A percentile compares a stretch with the other conserved stretches of the same genome.
These are phyloP conservation scores for Mercenaria mercenaria DNA, from an alignment of 1,140 invertebrate genomes.

Conservation along the genomic window DNA sequence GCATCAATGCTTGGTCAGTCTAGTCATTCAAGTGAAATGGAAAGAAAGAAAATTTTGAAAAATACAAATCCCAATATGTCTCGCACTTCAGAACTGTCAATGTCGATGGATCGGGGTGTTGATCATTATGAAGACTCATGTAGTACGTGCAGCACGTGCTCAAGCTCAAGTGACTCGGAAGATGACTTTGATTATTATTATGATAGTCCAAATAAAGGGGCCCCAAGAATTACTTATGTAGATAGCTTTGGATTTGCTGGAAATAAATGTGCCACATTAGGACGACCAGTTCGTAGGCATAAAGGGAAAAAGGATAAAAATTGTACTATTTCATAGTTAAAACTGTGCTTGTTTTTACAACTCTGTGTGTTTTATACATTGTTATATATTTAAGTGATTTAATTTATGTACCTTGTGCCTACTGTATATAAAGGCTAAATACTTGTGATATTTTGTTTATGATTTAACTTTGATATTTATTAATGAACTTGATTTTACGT, in stretches of 20 bases:
- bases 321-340: slow-evolving; percentile 78
- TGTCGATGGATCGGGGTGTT: slow-evolving; percentile 63
- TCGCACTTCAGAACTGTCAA: slow-evolving; percentile 37
- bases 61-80: slow-evolving; percentile 42
- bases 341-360: not conserved
- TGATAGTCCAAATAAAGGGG: slow-evolving; percentile 67
- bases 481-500: not conserved
- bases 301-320: slow-evolving; percentile 73
- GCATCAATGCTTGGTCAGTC: slow-evolving; percentile 66
- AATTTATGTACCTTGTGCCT: slow-evolving; percentile 26
- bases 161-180: slow-evolving; percentile 82
- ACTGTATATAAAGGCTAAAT: slow-evolving; percentile 12
- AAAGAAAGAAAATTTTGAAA: slow-evolving; percentile 59
- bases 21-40: slow-evolving; percentile 37
- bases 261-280: slow-evolving; percentile 53
- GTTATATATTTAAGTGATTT: slow-evolving; percentile 28
- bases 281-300: slow-evolving; percentile 72
- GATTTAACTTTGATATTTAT: not conserved
- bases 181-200: slow-evolving; percentile 81
- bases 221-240: slow-evolving; percentile 81
- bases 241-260: slow-evolving; percentile 81
- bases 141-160: slow-evolving; percentile 81
- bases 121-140: slow-evolving; percentile 61
- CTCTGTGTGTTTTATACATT: not conserved
- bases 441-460: slow-evolving; percentile 25